Evolutionary conservation across 2,888 invertebrate genomes (phyloP), one percentile per base, ranked within the genome.

Genomic region (Drosophila rellima): DNA sequence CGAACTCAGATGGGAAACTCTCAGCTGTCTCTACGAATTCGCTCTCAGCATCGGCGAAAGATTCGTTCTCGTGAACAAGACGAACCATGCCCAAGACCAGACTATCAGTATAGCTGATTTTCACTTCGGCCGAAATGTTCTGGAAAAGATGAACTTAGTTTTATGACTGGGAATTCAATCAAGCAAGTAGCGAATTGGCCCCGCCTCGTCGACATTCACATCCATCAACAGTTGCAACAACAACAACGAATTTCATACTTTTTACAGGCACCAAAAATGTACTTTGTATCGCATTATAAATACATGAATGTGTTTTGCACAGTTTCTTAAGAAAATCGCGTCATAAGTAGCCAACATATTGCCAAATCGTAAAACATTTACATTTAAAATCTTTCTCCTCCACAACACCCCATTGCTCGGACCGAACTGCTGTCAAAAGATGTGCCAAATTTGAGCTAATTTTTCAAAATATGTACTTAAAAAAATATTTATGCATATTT

Each of bases 41-140:
- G 13, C 10, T 20, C 1, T 48, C 20, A n/a, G 2, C 8, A 15
- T 55, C 45, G 4, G 10, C 2, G 18, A 10, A 13, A 23, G 55
- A 13, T 1, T 26, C 29, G 47, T 82, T 70, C 18, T 10, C 52
- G 11, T 65, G 56, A 2, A 80, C 23, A 3, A 86, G 72, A 4
- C 80, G 78, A 18, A 91, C 78, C 13, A 71, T 72, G n/a, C 92
- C 92, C 48, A 82, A 73, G 2, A 91, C 71, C n/a, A 90, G 73
- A 10, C 79, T 78, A 48, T 88, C 64, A 10, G 84, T 72, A 64
- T 91, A 90, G 59, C 89, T 90, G 57, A 91, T 87, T 56, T 84
- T 78, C 2, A 91, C 90, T 29, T 88, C 81, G 4, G 89, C 91
- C 31, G 69, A 62, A 52, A 91, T 88, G 62, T 89, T 90, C 92